Base-by-base conservation (phyloP, 30 jellyfish, hydroid and myxozoan genomes). In the Sanderia malayensis region DNA sequence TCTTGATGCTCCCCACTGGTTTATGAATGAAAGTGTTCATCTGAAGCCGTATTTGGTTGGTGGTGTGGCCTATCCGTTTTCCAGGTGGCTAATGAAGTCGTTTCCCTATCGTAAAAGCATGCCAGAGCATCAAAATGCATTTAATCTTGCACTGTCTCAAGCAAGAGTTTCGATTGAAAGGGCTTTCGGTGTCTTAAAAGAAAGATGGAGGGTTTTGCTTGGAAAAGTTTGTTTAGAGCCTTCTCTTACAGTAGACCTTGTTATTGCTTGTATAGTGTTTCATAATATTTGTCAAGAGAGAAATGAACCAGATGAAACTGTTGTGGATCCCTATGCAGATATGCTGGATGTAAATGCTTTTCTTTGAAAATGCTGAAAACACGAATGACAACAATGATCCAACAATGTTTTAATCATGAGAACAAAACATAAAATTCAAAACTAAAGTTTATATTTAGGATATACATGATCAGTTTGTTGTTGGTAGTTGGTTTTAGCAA, bases 61-160 rank as follows among this genome's bases (percentile, higher is more conserved):
- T 10, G 85, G 55, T 55, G 85, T 62, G n/a, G 76, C 76, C 21
- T 73, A 73, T 32, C 74, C 77, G 23, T 33, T 73, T 33, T 19
- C 85, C n/a, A 58, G 33, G 10, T 73, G 85, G 73, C 26, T 57
- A 27, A 73, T 73, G 45, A 73, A 73, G 62, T 76, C 85, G 11
- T 55, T 73, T 57, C 70, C 53, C 7, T 21, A 46, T 19, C 15
- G 27, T 15, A 41, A 52, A 3, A 29, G 20, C 15, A 46, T 41
- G 19, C 28, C 49, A 23, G 4, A 26, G 23, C 20, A 44, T 25
- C 46, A 13, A 46, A 19, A 46, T 28, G 73, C 49, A 31, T 70
- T 70, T 8, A 70, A 46, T 52, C 60, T 70, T 8, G 82, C 70
- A 4, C 53, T 70, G n/a, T 70, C 82, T 1, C 82, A 70, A 27